Percentiles rank a stretch among this genome's conserved stretches.
Conservation (phyloP, 2,888 invertebrate genomes). For the Agriotes lineatus region DNA sequence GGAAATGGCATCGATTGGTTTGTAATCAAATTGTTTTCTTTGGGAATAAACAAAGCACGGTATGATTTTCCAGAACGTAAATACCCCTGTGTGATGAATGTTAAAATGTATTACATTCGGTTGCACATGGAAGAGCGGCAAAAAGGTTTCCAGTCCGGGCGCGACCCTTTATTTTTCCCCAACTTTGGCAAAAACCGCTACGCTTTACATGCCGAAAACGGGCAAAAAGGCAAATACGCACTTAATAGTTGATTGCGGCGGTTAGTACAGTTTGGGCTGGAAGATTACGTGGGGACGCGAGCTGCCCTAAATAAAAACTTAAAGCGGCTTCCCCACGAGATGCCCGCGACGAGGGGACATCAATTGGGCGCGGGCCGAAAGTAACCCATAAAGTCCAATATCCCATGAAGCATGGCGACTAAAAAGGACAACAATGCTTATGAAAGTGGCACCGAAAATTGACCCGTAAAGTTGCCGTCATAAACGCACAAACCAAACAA, state of each 20-base stretch:
- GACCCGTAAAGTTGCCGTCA: slow-evolving; percentile 46
- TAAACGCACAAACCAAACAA: slow-evolving; percentile 48
- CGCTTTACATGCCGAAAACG: slow-evolving; percentile 3
- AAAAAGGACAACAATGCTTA: slow-evolving; percentile 41
- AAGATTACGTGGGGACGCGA: background rate
- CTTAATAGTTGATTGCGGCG: background rate
- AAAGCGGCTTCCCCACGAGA: slow-evolving; percentile 24
- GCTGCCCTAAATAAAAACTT: slow-evolving; percentile 6
- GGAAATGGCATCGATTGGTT: too few relatives aligned
- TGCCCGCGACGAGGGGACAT: slow-evolving; percentile 31
- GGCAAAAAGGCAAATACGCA: background rate
- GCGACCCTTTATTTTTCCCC: slow-evolving; percentile 6
- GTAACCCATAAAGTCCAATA: slow-evolving; percentile 45
- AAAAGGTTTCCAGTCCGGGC: slow-evolving; percentile 3
- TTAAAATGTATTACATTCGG: background rate
- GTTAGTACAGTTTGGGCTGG: background rate
- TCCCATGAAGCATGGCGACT: slow-evolving; percentile 38
- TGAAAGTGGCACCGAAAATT: slow-evolving; percentile 42
- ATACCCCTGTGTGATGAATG: background rate
- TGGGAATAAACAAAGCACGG: too few relatives aligned
- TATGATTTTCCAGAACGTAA: background rate
- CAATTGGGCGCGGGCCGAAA: slow-evolving; percentile 26
- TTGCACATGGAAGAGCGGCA: slow-evolving; percentile 4
- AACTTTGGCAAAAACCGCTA: slow-evolving; percentile 2
- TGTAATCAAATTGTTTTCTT: too few relatives aligned